Percentiles rank a stretch among this genome's conserved stretches.
phyloP scores from a whole-genome alignment of 2,113 vertebrate genomes.

The Sinocyclocheilus rhinocerous region DNA sequence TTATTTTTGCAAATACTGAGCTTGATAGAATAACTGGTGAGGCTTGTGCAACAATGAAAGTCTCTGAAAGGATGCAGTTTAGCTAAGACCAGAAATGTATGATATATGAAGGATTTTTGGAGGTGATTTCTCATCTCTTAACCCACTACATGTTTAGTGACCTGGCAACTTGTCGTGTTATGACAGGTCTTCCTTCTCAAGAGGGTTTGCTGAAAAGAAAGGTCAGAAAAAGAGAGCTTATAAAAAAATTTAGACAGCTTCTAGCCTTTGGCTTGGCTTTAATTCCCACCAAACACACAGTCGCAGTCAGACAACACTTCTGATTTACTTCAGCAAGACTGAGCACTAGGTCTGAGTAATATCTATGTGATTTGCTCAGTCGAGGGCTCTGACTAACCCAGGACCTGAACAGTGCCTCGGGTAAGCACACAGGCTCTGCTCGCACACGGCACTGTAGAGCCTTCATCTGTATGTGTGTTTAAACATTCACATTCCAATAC shows the following conservation, averaged over 20 bases:
- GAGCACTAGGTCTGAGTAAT: conserved; percentile 75
- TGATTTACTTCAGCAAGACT: conserved; percentile 77
- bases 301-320: conserved; percentile 75
- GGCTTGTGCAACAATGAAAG: neutral
- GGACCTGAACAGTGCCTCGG: conserved; percentile 34
- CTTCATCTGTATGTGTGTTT: conserved; percentile 3
- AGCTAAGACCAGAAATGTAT: neutral
- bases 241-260: conserved; percentile 78
- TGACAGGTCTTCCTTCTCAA: conserved; percentile 75
- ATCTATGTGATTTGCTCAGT: conserved; percentile 70
- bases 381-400: conserved; percentile 56
- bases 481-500: neutral
- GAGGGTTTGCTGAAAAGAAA: conserved; percentile 78
- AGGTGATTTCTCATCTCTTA: conserved; percentile 59
- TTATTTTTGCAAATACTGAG: neutral
- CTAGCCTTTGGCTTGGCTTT: conserved; percentile 77
- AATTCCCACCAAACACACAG: conserved; percentile 73
- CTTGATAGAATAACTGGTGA: neutral
- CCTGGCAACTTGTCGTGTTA: conserved; percentile 78
- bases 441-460: neutral
- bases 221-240: conserved; percentile 74
- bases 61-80: neutral
- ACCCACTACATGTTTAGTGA: conserved; percentile 74
- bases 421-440: conserved; percentile 18
- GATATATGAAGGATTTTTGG: conserved; percentile 24